Percentiles rank a stretch among this genome's conserved stretches.
Conservation (phyloP, 2,888 invertebrate species). For the Sarcophaga subvicina region DNA sequence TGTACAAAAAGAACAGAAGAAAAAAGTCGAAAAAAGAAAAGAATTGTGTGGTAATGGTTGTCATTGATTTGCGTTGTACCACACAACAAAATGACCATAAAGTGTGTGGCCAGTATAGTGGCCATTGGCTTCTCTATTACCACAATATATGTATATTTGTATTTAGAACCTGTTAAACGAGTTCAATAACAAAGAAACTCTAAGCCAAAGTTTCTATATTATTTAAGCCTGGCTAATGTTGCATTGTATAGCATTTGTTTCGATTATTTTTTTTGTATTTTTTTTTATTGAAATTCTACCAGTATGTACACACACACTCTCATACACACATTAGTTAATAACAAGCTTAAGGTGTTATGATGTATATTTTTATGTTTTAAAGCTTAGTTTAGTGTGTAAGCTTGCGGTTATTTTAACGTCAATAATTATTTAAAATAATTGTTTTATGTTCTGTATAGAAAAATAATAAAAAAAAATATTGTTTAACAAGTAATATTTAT, state of each 20-base stretch:
- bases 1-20: background rate
- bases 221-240: background rate
- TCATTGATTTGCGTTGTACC: slow-evolving; percentile 10
- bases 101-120: background rate
- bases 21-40: background rate
- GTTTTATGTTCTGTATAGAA: slow-evolving; percentile 18
- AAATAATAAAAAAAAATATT: background rate
- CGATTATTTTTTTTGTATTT: background rate
- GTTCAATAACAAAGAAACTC: slow-evolving; percentile 66
- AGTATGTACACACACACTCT: background rate
- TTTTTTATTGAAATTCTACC: background rate
- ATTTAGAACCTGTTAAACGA: slow-evolving; percentile 59
- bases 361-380: slow-evolving; percentile 16
- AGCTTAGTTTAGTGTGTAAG: slow-evolving; percentile 51
- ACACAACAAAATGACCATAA: slow-evolving; percentile 28
- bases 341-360: background rate
- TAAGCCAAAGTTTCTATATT: slow-evolving; percentile 25
- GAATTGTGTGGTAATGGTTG: slow-evolving; percentile 17
- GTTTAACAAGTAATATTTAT: background rate
- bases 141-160: background rate
- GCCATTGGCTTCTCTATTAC: slow-evolving; percentile 26
- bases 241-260: background rate
- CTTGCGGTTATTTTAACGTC: slow-evolving; percentile 60
- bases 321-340: background rate
- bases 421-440: slow-evolving; percentile 55